Evolutionary conservation across 1,140 invertebrate species (phyloP), one percentile per base, ranked within the genome.

Genomic region (Meloidogyne chitwoodi): DNA sequence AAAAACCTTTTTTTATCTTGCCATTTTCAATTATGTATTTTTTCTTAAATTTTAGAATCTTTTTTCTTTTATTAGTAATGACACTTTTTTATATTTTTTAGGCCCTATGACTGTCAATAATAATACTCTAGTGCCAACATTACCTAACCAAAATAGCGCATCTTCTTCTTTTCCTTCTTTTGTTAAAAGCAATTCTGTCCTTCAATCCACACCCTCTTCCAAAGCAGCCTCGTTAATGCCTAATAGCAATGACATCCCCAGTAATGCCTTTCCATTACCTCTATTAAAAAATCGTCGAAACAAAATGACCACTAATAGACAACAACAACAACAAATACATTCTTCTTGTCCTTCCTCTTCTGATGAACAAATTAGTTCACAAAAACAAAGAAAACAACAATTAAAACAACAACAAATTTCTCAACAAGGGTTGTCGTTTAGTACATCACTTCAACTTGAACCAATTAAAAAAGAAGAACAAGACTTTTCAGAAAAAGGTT

Each of bases 401-500:
- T 1, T 75, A 19, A 64, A 16, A 12, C 26, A 41, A 31, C 34
- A n/a, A 27, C 76, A 77, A 22, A 29, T 48, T 12, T 24, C 56
- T 24, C 44, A 38, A 64, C 71, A 73, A 77, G n/a, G 44, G 2
- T 62, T 77, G 12, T 72, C 75, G 27, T 38, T 38, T 5, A 74
- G 71, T 41, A 26, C 61, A n/a, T 74, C 75, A 8, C 56, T 78
- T 41, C 66, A 80, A 26, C 61, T n/a, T 63, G 41, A 68, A 19
- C 34, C 27, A 1, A 68, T 38, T 68, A 75, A 72, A 24, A 56
- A 44, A 31, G 22, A 56, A 61, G 80, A 81, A 24, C 64, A 22
- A 10, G 80, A 81, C n/a, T 81, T 81, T 69, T 81, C 80, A 2
- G 80, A 81, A 26, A 81, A 81, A 80, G 80, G 80, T 79, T 31